A percentile compares a stretch with the other conserved stretches of the same genome.
These are phyloP conservation scores for Jaculus jaculus DNA, from an alignment of 2,113 vertebrate genomes.

Conservation along the genomic window DNA sequence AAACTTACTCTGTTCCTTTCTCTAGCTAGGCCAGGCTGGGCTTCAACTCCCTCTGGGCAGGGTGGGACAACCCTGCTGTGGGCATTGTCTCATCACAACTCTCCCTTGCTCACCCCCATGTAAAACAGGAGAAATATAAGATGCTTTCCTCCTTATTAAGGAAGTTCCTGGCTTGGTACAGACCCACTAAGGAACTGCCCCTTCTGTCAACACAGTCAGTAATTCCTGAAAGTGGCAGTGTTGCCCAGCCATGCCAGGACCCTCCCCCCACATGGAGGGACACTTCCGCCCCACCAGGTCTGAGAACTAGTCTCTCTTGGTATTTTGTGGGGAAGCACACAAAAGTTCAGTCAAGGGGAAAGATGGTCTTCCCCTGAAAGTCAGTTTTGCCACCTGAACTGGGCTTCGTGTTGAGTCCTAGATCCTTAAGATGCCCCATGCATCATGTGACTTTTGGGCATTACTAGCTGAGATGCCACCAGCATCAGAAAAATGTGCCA, in stretches of 20 bases:
- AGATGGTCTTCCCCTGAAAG: background rate
- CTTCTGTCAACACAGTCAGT: constrained; percentile 74
- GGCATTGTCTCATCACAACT: background rate
- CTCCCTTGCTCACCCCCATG: background rate
- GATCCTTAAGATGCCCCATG: background rate
- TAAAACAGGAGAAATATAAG: background rate
- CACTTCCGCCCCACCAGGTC: background rate
- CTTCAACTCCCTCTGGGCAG: constrained; percentile 10
- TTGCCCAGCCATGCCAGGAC: background rate
- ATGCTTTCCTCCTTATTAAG: constrained; percentile 48
- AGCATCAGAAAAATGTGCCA: background rate
- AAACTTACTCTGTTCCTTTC: constrained; percentile 78
- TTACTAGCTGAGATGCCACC: background rate
- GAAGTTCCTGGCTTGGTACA: constrained; percentile 58
- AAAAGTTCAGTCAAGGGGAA: background rate
- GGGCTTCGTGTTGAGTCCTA: background rate
- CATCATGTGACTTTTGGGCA: background rate
- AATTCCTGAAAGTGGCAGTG: background rate
- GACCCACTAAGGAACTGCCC: constrained; percentile 33
- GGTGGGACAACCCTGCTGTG: background rate
- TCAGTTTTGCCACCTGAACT: too few relatives aligned
- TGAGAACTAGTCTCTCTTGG: background rate
- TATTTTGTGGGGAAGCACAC: background rate
- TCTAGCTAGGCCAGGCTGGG: background rate
- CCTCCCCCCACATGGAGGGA: background rate